Conservation (phyloP, 2,888 invertebrate genomes). For the Acrobeloides nanus region DNA sequence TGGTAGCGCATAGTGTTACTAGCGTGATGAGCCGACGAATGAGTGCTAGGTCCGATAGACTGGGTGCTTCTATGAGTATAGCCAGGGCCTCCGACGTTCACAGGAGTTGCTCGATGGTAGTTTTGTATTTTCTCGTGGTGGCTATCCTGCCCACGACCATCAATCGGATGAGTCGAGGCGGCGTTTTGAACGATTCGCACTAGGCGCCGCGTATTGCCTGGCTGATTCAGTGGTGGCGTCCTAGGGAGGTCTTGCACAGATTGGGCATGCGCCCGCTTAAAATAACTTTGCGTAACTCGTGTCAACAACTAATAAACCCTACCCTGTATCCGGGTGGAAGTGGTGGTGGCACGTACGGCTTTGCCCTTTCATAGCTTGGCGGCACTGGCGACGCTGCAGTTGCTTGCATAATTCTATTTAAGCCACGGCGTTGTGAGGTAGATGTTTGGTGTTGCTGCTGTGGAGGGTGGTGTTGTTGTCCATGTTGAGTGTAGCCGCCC, state of each 20-base stretch:
- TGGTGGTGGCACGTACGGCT: constrained; percentile 46
- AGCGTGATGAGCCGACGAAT: too few relatives aligned
- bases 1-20: too few relatives aligned
- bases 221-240: constrained; percentile 23
- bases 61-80: too few relatives aligned
- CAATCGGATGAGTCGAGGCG: constrained; percentile 15
- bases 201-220: constrained; percentile 40
- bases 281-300: too few relatives aligned
- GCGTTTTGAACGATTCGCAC: constrained; percentile 28
- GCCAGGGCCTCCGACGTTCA: too few relatives aligned
- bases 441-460: constrained; percentile 24
- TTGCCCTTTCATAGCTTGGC: constrained; percentile 41
- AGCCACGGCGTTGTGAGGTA: constrained; percentile 3
- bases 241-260: constrained; percentile 9
- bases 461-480: constrained; percentile 15
- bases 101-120: too few relatives aligned
- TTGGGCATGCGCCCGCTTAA: too few relatives aligned
- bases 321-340: constrained; percentile 48
- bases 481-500: too few relatives aligned
- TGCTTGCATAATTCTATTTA: constrained; percentile 11
- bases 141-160: too few relatives aligned
- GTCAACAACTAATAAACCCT: too few relatives aligned
- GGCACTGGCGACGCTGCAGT: constrained; percentile 42
- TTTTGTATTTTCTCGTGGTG: too few relatives aligned
- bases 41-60: too few relatives aligned